phyloP scores from a whole-genome alignment of 2,113 vertebrate species.

The Epinephelus moara region DNA sequence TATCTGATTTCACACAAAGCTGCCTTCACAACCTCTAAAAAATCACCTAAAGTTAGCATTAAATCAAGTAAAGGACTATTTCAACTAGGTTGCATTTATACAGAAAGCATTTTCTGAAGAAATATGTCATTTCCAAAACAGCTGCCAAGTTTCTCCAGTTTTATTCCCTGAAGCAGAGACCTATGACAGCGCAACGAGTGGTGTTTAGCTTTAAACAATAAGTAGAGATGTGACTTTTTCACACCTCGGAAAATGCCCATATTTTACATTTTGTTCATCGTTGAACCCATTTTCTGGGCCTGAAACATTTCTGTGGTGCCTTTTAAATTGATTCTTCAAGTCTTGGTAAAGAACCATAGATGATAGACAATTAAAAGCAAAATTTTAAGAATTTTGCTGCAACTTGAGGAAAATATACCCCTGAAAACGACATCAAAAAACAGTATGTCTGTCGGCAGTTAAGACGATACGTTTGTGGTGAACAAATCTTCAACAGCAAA shows the following conservation, averaged over 20 bases:
- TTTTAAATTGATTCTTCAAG: not conserved
- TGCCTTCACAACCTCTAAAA: conserved; percentile 22
- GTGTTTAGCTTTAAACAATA: not conserved
- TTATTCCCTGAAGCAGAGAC: not conserved
- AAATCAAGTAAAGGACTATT: not conserved
- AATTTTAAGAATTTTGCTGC: too few species aligned
- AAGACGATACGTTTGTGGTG: not conserved
- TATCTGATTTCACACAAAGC: conserved; percentile 17
- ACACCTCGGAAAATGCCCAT: not conserved
- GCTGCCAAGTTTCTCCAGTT: not conserved
- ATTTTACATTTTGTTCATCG: not conserved
- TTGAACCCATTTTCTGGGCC: not conserved
- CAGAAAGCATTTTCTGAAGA: not conserved
- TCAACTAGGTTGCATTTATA: not conserved
- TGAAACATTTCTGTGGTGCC: not conserved
- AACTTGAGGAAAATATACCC: not conserved
- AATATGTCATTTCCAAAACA: not conserved
- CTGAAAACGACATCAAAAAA: not conserved
- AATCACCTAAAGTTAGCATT: not conserved
- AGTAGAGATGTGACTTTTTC: not conserved
- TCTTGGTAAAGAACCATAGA: not conserved
- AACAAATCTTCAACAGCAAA: not conserved
- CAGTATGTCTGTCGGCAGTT: not conserved
- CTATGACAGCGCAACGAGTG: not conserved
- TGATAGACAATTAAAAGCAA: not conserved